These are phyloP conservation scores for Eilema griseolum DNA, from an alignment of 2,888 invertebrate species.

Conservation along the genomic window DNA sequence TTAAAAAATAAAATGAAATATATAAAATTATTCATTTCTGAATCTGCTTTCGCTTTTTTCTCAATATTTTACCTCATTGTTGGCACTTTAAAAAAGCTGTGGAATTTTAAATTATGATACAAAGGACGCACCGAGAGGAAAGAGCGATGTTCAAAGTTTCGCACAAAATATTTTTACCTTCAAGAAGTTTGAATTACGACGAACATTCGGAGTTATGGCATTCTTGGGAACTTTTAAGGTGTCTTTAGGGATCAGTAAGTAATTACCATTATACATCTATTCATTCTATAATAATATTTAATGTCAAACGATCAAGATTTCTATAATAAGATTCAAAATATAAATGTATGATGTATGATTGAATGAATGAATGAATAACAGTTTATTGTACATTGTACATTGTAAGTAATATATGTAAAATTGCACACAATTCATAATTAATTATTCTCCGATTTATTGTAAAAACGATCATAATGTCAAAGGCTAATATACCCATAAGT, in stretches of 20 bases:
- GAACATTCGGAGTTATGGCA: constrained; percentile 7
- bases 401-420: too few species aligned
- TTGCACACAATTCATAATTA: too few species aligned
- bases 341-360: too few species aligned
- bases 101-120: constrained; percentile 38
- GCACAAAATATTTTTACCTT: constrained; percentile 15
- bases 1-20: constrained; percentile 22
- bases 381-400: too few species aligned
- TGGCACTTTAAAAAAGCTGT: constrained; percentile 32
- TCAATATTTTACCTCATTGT: constrained; percentile 23
- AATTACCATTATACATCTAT: background rate
- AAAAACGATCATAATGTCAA: too few species aligned
- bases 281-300: too few species aligned
- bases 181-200: constrained; percentile 10
- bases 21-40: constrained; percentile 17
- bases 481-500: too few species aligned
- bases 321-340: too few species aligned
- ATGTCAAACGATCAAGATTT: too few species aligned
- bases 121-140: constrained; percentile 23
- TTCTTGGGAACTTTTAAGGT: background rate
- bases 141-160: constrained; percentile 28
- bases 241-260: background rate
- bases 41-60: constrained; percentile 19
- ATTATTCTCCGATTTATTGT: too few species aligned
- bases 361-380: too few species aligned